Conservation (phyloP, 2,888 invertebrate genomes). For the Macropis europaea region DNA sequence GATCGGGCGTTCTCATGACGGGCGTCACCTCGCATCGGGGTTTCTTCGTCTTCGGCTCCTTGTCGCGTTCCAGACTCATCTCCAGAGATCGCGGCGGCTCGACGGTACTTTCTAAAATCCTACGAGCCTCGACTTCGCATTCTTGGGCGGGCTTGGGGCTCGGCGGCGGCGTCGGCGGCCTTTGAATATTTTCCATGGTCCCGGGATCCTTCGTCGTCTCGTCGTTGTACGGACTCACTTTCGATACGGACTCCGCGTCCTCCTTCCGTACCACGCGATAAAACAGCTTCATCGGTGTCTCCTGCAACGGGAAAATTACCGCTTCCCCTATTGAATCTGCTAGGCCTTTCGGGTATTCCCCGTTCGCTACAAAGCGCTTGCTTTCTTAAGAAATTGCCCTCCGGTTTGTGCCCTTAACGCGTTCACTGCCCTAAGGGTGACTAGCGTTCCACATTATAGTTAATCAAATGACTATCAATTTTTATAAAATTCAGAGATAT, state of each 20-base stretch:
- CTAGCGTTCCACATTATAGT: too few species aligned
- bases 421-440: too few species aligned
- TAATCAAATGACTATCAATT: too few species aligned
- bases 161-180: conserved; percentile 75
- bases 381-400: too few species aligned
- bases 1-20: conserved; percentile 70
- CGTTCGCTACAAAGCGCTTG: too few species aligned
- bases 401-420: too few species aligned
- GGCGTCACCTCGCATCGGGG: conserved; percentile 76
- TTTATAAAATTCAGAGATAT: too few species aligned
- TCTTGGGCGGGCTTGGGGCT: conserved; percentile 70
- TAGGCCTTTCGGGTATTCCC: too few species aligned
- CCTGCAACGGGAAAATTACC: conserved; percentile 64
- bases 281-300: conserved; percentile 71
- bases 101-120: conserved; percentile 30
- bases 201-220: conserved; percentile 40
- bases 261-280: conserved; percentile 68
- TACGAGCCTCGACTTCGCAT: conserved; percentile 45
- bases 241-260: conserved; percentile 33
- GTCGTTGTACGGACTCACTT: conserved; percentile 26
- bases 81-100: conserved; percentile 47
- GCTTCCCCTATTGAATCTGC: conserved; percentile 37
- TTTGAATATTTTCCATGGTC: conserved; percentile 71
- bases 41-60: conserved; percentile 70
- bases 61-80: conserved; percentile 55